These are phyloP conservation scores for Stegodyphus mimosarum DNA, from an alignment of 1,140 invertebrate genomes.

Conservation along the genomic window DNA sequence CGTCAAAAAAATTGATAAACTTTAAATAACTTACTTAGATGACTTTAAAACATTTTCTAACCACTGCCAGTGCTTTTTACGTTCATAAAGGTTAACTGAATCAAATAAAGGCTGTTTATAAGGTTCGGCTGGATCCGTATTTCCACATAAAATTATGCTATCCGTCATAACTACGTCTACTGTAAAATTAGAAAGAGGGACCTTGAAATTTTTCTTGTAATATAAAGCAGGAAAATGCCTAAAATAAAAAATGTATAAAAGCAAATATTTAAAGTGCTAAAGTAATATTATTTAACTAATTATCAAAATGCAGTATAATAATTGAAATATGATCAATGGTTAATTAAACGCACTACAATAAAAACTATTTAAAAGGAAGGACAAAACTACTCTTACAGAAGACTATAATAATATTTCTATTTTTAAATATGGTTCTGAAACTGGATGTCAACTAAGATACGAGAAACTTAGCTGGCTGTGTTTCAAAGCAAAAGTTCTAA, in stretches of 20 bases:
- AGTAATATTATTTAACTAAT: neutral
- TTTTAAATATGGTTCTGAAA: too few species aligned
- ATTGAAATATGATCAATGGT: too few species aligned
- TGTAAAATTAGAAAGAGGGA: conserved; percentile 59
- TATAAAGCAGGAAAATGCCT: conserved; percentile 70
- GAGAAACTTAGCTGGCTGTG: too few species aligned
- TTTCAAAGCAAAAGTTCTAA: too few species aligned
- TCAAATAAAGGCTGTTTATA: conserved; percentile 62
- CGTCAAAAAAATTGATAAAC: too few species aligned
- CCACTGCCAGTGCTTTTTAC: conserved; percentile 69
- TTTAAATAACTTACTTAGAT: conserved; percentile 63
- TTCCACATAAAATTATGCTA: conserved; percentile 70
- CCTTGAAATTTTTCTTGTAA: conserved; percentile 66
- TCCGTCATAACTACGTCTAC: conserved; percentile 70
- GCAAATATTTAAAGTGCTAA: neutral
- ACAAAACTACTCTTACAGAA: too few species aligned
- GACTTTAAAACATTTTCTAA: conserved; percentile 66
- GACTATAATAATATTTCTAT: too few species aligned
- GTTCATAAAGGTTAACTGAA: conserved; percentile 56
- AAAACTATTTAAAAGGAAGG: too few species aligned
- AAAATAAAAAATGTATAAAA: neutral
- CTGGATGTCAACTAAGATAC: too few species aligned
- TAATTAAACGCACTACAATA: too few species aligned
- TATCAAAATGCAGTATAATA: neutral
- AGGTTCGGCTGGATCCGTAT: conserved; percentile 65